A percentile compares a stretch with the other conserved stretches of the same genome.
Evolutionary conservation across 2,797 vertebrate genomes (phyloP).

Genomic region (Premnoplex brunnescens): DNA sequence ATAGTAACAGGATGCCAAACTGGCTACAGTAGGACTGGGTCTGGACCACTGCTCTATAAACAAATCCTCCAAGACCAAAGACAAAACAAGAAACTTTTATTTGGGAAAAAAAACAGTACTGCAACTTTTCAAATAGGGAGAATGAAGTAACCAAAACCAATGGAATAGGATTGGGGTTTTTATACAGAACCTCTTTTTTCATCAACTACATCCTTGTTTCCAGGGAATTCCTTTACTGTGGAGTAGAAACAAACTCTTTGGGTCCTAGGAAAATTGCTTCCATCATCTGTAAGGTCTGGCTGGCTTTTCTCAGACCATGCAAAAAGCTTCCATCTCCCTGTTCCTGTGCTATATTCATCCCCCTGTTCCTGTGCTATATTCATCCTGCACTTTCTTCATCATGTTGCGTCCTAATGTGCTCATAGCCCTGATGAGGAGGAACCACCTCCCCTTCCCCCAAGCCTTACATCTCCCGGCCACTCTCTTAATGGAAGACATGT

Average conservation of each 20-base stretch:
- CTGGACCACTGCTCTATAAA: neutral
- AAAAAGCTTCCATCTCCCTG: neutral
- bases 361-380: neutral
- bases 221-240: neutral
- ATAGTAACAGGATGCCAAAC: neutral
- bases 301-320: neutral
- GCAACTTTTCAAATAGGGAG: neutral
- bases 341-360: neutral
- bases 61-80: neutral
- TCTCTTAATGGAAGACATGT: neutral
- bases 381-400: neutral
- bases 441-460: neutral
- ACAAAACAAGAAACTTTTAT: neutral
- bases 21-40: neutral
- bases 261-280: neutral
- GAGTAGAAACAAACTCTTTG: neutral
- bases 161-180: accelerated
- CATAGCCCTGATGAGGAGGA: neutral
- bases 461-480: neutral
- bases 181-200: neutral
- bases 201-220: neutral
- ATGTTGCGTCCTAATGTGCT: neutral
- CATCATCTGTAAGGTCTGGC: neutral
- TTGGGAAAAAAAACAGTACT: neutral
- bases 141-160: neutral